Evolutionary conservation across 2,797 vertebrate genomes (phyloP), one percentile per base, ranked within the genome.

Genomic region (Halcyon leucocephala): DNA sequence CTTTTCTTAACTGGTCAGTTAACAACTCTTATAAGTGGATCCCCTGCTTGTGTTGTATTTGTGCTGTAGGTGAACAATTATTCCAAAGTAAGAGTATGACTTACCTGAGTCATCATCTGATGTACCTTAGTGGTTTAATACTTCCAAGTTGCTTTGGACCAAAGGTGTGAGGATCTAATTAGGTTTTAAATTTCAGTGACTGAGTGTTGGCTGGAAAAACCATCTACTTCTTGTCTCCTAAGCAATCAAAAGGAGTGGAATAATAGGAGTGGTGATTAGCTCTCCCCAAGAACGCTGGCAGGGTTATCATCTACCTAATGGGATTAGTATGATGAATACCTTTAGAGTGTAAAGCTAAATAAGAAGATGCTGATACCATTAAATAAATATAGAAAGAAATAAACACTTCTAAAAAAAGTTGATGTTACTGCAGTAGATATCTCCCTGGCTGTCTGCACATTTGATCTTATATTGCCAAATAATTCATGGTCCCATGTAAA

Each of bases 121-220:
- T 80, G 9, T 25, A 61, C 41, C 6, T 96, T 8, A 31, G 60
- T 60, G 64, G 60, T 62, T 95, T 82, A 80, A 89, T 55, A 66
- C 29, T 70, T 95, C 60, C n/a, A 86, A 72, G 57, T 44, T 90
- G 64, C 52, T 90, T 71, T 82, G 78, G 67, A 92, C 37, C 62
- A 62, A 82, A 96, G 70, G 81, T 86, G 77, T 92, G 88, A 82
- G 67, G 41, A 73, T 65, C 83, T 90, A 93, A 92, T 92, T 80
- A 78, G 37, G 83, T 87, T 49, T 96, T 81, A 85, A 82, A 90
- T 90, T 82, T 73, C 92, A 74, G 48, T 28, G 13, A 7, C 39
- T 77, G 62, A 12, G 24, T 73, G 8, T 48, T 42, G 33, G 25
- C 70, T 86, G 49, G 39, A 84, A 46, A 11, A 81, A 35, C 13